Percentiles rank a stretch among this genome's conserved stretches.
These are phyloP conservation scores for Sarcophaga caerulescens DNA, from an alignment of 2,888 invertebrate species.

Conservation along the genomic window DNA sequence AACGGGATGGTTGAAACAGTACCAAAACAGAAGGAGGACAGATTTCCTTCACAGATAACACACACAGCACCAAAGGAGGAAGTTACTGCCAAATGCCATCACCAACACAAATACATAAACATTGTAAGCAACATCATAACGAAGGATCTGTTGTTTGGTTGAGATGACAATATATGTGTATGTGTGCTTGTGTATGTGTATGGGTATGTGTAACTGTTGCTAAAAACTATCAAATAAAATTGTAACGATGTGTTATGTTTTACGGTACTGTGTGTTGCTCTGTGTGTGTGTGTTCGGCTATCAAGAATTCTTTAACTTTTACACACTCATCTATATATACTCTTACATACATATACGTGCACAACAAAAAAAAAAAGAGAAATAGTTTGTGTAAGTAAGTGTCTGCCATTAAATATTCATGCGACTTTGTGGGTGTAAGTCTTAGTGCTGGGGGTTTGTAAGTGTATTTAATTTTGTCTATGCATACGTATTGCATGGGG, in stretches of 20 bases:
- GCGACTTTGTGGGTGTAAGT: neutral
- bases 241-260: neutral
- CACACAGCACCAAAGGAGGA: neutral
- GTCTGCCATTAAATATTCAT: neutral
- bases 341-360: neutral
- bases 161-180: neutral
- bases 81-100: too few species aligned
- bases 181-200: neutral
- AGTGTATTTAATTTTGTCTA: neutral
- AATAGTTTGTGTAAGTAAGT: neutral
- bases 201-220: neutral
- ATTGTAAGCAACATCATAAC: neutral
- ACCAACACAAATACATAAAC: neutral
- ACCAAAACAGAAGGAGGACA: neutral
- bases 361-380: too few species aligned
- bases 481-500: neutral
- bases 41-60: neutral
- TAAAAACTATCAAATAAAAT: neutral
- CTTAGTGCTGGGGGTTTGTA: neutral
- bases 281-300: neutral
- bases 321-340: neutral
- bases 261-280: neutral
- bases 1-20: constrained; percentile 1
- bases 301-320: neutral
- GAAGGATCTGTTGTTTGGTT: constrained; percentile 31